Conservation (phyloP, 2,797 vertebrate species). For the Eurystomus glaucurus region DNA sequence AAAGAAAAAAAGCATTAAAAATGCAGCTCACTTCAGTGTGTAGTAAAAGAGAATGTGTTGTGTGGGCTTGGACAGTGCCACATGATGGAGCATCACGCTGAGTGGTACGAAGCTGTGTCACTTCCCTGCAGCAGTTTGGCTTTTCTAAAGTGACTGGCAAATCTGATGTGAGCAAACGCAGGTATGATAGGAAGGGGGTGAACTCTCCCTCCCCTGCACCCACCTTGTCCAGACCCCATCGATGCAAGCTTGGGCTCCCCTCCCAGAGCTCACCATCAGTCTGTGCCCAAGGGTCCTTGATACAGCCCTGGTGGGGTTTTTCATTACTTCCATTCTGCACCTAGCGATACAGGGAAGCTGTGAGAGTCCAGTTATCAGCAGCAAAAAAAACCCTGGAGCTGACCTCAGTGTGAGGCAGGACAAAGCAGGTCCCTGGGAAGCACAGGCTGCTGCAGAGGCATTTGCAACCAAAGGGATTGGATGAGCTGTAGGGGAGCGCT, state of each 20-base stretch:
- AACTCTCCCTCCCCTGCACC: background rate
- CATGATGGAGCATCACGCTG: background rate
- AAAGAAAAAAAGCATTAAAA: background rate
- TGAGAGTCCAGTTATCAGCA: fast-evolving
- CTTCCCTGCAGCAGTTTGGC: slow-evolving; percentile 11
- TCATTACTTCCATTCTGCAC: background rate
- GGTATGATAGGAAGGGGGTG: fast-evolving
- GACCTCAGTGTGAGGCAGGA: fast-evolving
- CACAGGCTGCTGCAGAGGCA: background rate
- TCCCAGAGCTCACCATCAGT: background rate
- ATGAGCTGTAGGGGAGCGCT: background rate
- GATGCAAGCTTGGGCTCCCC: background rate
- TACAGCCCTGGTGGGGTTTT: background rate
- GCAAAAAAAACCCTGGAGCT: background rate
- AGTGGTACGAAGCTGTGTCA: background rate
- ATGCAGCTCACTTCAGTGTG: background rate
- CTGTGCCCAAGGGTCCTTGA: background rate
- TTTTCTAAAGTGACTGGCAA: background rate
- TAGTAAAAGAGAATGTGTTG: slow-evolving; percentile 34
- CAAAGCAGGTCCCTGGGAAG: background rate
- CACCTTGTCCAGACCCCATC: background rate
- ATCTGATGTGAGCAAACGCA: background rate
- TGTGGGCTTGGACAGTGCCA: slow-evolving; percentile 23
- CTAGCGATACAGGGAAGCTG: fast-evolving
- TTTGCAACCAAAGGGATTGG: background rate